These are phyloP conservation scores for Morinoia aosen DNA, from an alignment of 2,888 invertebrate genomes.

Conservation along the genomic window DNA sequence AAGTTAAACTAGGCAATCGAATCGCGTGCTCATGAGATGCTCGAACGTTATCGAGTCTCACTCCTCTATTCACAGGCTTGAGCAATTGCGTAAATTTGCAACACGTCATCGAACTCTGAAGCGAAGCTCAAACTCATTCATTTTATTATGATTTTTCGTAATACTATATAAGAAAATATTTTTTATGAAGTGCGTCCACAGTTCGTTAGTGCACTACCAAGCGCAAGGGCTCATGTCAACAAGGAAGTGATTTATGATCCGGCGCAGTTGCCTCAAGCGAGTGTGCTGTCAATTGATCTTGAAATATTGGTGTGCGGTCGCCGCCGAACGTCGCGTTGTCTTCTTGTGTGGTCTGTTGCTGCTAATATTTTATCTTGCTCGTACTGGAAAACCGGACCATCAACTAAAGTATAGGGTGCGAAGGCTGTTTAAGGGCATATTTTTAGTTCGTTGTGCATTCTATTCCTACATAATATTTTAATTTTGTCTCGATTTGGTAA, in stretches of 20 bases:
- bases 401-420: too few species aligned
- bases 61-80: too few species aligned
- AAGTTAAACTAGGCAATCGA: too few species aligned
- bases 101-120: not conserved
- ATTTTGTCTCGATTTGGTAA: too few species aligned
- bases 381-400: too few species aligned
- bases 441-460: too few species aligned
- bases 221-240: not conserved
- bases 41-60: too few species aligned
- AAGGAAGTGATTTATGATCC: not conserved
- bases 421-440: too few species aligned
- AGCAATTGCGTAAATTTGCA: too few species aligned
- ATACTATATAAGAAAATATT: not conserved
- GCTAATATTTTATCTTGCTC: too few species aligned
- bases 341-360: not conserved
- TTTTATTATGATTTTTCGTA: not conserved
- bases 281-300: not conserved
- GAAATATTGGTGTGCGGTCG: not conserved
- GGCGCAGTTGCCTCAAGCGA: not conserved
- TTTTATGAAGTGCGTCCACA: not conserved
- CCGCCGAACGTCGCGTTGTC: not conserved
- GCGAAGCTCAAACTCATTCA: not conserved
- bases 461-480: too few species aligned
- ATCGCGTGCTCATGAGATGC: too few species aligned
- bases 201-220: not conserved